These are phyloP conservation scores for Leucophora obtusa DNA, from an alignment of 2,888 invertebrate species.

Conservation along the genomic window DNA sequence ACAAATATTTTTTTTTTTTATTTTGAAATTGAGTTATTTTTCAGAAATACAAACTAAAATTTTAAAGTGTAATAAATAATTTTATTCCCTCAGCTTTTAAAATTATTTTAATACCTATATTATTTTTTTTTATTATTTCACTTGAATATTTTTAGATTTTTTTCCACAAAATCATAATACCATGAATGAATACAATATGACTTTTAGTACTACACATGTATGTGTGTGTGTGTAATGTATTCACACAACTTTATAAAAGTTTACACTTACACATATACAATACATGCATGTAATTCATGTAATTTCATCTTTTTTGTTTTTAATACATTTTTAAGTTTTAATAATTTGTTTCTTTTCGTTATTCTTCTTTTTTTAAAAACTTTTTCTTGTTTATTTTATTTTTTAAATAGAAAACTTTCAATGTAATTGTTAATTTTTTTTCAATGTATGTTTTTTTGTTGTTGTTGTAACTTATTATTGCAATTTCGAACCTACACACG, in stretches of 20 bases:
- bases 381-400: not conserved
- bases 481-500: constrained; percentile 23
- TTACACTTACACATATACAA: not conserved
- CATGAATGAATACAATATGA: constrained; percentile 1
- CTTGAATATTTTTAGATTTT: not conserved
- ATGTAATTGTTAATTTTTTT: not conserved
- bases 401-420: not conserved
- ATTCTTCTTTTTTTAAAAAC: constrained; percentile 1
- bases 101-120: not conserved
- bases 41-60: not conserved
- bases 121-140: not conserved
- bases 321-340: not conserved
- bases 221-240: not conserved
- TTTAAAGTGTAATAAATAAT: not conserved
- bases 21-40: not conserved
- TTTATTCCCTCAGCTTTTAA: not conserved
- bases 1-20: constrained; percentile 12
- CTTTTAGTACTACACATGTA: not conserved
- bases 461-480: not conserved
- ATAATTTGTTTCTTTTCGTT: not conserved
- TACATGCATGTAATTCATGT: not conserved
- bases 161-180: constrained; percentile 8
- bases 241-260: not conserved
- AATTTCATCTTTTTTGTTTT: not conserved
- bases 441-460: constrained; percentile 20